A percentile compares a stretch with the other conserved stretches of the same genome.
These are phyloP conservation scores for Gyps fulvus DNA, from an alignment of 2,113 vertebrate species.

Conservation along the genomic window DNA sequence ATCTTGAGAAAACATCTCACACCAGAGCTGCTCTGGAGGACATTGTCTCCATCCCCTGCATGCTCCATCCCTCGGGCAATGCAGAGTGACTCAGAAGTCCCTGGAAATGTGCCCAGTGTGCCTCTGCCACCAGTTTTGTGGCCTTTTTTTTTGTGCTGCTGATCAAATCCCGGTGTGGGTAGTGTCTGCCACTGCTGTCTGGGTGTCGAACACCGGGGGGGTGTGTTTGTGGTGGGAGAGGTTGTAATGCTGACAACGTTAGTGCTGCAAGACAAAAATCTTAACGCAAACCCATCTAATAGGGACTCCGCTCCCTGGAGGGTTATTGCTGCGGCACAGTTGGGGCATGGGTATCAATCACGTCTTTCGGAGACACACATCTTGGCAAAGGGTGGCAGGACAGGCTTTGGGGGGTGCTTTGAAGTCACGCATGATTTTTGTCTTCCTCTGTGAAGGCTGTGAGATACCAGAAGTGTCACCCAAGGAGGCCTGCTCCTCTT, in stretches of 20 bases:
- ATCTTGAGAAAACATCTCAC: background rate
- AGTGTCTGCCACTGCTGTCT: rapidly evolving
- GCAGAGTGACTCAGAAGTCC: background rate
- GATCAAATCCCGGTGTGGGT: background rate
- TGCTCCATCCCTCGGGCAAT: background rate
- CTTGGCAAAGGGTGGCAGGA: background rate
- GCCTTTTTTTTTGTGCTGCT: background rate
- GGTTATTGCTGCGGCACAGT: rapidly evolving
- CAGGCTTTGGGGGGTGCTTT: too few relatives aligned
- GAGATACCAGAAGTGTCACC: background rate
- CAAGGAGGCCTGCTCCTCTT: background rate
- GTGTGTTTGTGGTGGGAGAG: background rate
- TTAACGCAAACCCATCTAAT: background rate
- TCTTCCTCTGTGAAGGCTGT: background rate
- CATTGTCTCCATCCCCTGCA: background rate
- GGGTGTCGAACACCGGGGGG: rapidly evolving
- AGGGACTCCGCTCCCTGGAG: too few relatives aligned
- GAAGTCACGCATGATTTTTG: rapidly evolving
- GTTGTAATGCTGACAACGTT: background rate
- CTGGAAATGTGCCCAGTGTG: background rate
- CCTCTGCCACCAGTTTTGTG: background rate
- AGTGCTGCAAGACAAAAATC: background rate
- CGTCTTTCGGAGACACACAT: rapidly evolving
- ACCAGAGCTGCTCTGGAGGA: background rate
- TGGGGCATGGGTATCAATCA: rapidly evolving